phyloP scores from a whole-genome alignment of 2,888 invertebrate genomes.

The Cerceris rybyensis region DNA sequence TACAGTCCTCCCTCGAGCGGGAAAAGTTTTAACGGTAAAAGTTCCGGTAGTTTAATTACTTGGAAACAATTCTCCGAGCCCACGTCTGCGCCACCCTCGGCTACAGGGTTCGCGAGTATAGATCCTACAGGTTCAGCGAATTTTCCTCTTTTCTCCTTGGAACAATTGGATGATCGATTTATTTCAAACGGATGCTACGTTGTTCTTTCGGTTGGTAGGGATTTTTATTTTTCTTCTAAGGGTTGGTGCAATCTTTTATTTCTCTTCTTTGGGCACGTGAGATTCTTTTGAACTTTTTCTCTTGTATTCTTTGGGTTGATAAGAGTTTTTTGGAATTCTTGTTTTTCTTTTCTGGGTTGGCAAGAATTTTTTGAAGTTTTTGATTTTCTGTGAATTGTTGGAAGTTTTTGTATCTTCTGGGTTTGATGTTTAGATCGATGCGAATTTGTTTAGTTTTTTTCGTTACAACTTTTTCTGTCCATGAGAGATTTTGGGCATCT shows the following conservation, averaged over 20 bases:
- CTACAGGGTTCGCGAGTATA: slow-evolving; percentile 9
- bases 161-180: slow-evolving; percentile 39
- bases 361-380: no score
- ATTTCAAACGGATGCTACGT: slow-evolving; percentile 16
- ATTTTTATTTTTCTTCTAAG: not conserved
- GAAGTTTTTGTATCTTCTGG: no score
- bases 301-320: no score
- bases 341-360: no score
- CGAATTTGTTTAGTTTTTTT: no score
- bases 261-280: no score
- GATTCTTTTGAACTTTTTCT: no score
- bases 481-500: no score
- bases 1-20: slow-evolving; percentile 28
- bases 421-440: no score
- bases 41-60: slow-evolving; percentile 80
- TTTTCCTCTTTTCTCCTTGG: not conserved
- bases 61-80: slow-evolving; percentile 78
- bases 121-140: slow-evolving; percentile 21
- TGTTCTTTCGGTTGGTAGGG: not conserved
- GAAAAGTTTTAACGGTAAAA: slow-evolving; percentile 79
- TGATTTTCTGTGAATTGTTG: no score
- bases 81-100: slow-evolving; percentile 8
- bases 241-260: not conserved
- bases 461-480: no score
- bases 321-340: no score